phyloP scores from a whole-genome alignment of 2,113 vertebrate genomes.

The Aleadryas rufinucha region DNA sequence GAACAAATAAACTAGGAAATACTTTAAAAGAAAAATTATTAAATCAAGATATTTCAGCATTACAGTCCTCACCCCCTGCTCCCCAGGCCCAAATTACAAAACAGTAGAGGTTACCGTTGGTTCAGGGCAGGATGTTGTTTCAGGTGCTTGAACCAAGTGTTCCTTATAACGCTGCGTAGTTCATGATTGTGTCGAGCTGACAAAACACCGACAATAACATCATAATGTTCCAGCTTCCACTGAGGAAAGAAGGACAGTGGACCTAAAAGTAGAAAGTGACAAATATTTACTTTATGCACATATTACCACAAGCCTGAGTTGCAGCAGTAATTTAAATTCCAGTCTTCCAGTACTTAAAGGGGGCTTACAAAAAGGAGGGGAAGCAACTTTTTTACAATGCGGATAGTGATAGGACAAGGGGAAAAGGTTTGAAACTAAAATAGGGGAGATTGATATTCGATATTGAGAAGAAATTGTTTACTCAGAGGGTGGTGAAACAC shows the following conservation, averaged over 20 bases:
- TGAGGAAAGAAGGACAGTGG: slow-evolving; percentile 59
- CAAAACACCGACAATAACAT: slow-evolving; percentile 90
- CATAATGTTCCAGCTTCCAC: slow-evolving; percentile 73
- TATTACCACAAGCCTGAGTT: not conserved
- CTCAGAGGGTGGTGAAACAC: not conserved
- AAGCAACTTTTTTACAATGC: not conserved
- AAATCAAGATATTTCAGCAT: not conserved
- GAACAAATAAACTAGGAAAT: not conserved
- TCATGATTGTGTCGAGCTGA: slow-evolving; percentile 89
- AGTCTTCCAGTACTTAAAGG: not conserved
- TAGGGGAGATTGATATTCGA: not conserved
- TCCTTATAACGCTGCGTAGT: slow-evolving; percentile 86
- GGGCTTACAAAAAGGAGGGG: not conserved
- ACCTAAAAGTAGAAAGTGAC: slow-evolving; percentile 58
- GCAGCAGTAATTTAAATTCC: not conserved
- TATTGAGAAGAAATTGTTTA: not conserved
- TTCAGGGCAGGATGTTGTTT: slow-evolving; percentile 77
- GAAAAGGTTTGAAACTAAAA: not conserved
- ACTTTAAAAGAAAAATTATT: not conserved
- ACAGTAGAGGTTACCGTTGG: slow-evolving; percentile 76
- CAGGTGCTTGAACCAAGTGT: slow-evolving; percentile 90
- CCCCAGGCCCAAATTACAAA: not conserved
- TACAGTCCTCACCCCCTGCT: not conserved
- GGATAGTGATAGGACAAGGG: not conserved
- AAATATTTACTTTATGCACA: not conserved